Conservation (phyloP, 2,797 vertebrate species). For the Allobates femoralis region DNA sequence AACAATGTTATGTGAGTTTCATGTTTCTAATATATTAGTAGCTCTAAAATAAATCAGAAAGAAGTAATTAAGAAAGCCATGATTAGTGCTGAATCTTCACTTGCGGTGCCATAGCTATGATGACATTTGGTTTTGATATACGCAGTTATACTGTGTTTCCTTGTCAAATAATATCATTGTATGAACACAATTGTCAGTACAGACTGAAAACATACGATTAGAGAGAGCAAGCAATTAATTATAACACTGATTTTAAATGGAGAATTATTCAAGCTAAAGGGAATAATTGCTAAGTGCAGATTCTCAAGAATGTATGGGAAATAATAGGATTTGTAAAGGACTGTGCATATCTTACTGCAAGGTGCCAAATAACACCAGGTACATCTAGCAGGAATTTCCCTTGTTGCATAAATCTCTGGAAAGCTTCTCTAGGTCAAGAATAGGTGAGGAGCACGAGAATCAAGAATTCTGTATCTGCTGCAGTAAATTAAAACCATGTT, state of each 20-base stretch:
- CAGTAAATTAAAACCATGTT: slow-evolving; percentile 20
- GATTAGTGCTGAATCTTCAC: neutral
- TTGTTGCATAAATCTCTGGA: slow-evolving; percentile 35
- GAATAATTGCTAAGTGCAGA: slow-evolving; percentile 15
- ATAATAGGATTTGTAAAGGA: neutral
- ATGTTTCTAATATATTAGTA: slow-evolving; percentile 3
- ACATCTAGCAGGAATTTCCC: slow-evolving; percentile 15
- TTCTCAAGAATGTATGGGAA: neutral
- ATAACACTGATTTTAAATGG: slow-evolving; percentile 6
- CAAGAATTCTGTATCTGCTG: slow-evolving; percentile 14
- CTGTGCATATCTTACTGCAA: neutral
- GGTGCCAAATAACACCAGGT: slow-evolving; percentile 1
- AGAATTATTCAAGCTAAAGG: slow-evolving; percentile 13
- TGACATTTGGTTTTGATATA: slow-evolving; percentile 35
- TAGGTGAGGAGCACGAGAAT: neutral
- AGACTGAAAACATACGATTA: slow-evolving; percentile 33
- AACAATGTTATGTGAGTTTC: neutral
- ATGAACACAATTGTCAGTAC: slow-evolving; percentile 8
- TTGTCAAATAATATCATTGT: slow-evolving; percentile 39
- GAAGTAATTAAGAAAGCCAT: neutral
- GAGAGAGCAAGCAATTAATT: slow-evolving; percentile 36
- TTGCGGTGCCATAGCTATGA: slow-evolving; percentile 14
- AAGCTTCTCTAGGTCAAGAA: slow-evolving; percentile 7
- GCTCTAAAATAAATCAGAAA: neutral
- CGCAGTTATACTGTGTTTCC: slow-evolving; percentile 20